Evolutionary conservation across 2,797 vertebrate genomes (phyloP).

Genomic region (Fundulus diaphanus): DNA sequence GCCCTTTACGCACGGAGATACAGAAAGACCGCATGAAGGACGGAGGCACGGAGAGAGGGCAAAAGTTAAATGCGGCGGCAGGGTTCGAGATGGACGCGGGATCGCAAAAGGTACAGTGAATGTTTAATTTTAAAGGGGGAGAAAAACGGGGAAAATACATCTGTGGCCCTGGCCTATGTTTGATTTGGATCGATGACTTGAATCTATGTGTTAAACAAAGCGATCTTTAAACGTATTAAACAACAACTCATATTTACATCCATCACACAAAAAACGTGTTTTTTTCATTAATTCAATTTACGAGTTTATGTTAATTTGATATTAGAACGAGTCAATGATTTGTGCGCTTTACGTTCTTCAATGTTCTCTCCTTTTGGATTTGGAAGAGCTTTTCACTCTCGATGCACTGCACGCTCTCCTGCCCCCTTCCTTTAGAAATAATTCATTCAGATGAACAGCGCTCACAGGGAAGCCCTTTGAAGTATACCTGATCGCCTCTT

Average conservation of each 20-base stretch:
- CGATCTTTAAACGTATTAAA: background rate
- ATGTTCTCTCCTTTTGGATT: background rate
- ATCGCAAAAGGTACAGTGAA: conserved; percentile 71
- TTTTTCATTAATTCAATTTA: conserved; percentile 8
- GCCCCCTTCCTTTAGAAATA: conserved; percentile 58
- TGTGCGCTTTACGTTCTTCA: conserved; percentile 38
- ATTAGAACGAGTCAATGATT: conserved; percentile 44
- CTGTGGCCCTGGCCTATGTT: background rate
- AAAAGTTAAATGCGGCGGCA: conserved; percentile 63
- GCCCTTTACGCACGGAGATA: conserved; percentile 57
- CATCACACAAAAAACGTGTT: background rate
- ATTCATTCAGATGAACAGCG: conserved; percentile 67
- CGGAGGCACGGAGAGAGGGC: conserved; percentile 37
- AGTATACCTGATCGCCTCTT: conserved; percentile 71
- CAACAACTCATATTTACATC: background rate
- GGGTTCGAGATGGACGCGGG: conserved; percentile 64
- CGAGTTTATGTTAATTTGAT: conserved; percentile 26
- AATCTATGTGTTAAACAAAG: too few species aligned
- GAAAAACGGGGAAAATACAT: background rate
- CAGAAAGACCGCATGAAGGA: conserved; percentile 70
- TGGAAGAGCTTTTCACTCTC: conserved; percentile 45
- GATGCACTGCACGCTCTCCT: conserved; percentile 61
- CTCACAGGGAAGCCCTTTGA: conserved; percentile 67
- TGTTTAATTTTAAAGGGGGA: conserved; percentile 16
- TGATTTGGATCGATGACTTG: background rate